Evolutionary conservation across 53 echinoderm and acorn worm genomes (phyloP), one percentile per base, ranked within the genome.

Genomic region (Holothuria leucospilota): DNA sequence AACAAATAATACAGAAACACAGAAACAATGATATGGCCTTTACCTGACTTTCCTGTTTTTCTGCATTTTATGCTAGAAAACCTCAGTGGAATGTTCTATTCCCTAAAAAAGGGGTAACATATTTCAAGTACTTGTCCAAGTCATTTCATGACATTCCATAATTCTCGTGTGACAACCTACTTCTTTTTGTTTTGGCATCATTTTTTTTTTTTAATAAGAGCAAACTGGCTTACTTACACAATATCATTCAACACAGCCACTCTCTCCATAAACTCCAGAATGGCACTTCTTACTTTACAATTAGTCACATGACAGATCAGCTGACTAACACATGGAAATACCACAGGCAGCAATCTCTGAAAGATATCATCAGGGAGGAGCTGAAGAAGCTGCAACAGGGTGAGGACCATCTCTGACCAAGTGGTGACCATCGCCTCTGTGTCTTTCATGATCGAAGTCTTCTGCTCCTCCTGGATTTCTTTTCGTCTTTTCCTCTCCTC

Each of bases 261-360:
- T 89, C 99, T 86, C 53, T 95, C 99, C 95, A 95, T 94, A 63
- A 95, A 99, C 80, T 99, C 99, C 91, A 95, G 86, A 77, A 99
- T 93, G 14, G 90, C 93, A 41, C 93, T 90, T 28, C 99, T 71
- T 27, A 99, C 95, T 82, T 89, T 90, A 84, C 88, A 86, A 11
- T 94, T 92, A 41, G 82, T 88, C 70, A 98, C 92, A 70, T 99
- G 99, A 72, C 95, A 92, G 30, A 99, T 75, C 52, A 99, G 88
- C 87, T 99, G 99, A 69, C 95, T 95, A 77, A 99, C 63, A 52
- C 90, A 88, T 12, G 95, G 99, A 87, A 99, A 99, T 73, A 95
- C 86, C 2, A 90, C 94, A 0, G 95, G 99, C 51, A 99, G 92
- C 60, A 99, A 73, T 20, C 92, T 89, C 66, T 77, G 79, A 68